Evolutionary conservation across 2,113 vertebrate species (phyloP), one percentile per base, ranked within the genome.

Genomic region (Pollachius pollachius): DNA sequence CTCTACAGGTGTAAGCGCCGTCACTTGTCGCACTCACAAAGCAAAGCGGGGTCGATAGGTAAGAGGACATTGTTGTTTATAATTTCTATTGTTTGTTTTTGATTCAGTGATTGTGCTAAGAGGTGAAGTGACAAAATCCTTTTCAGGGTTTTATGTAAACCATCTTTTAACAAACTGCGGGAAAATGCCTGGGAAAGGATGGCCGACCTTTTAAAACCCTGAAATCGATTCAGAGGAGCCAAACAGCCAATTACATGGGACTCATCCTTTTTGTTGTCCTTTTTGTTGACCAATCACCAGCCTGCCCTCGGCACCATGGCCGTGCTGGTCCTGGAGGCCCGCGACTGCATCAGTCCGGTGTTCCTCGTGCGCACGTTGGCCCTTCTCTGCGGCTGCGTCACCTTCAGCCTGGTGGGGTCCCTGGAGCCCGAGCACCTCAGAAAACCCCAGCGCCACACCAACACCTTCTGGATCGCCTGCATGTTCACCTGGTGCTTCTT

Each of bases 401-500:
- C 91, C 21, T 89, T 94, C 84, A 92, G 91, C 70, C 84, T 94
- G 18, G 87, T 79, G 56, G 75, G 83, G 16, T 82, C 81, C 0
- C 48, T 70, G 52, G 64, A 60, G 0, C 0, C 0, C 23, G 30
- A 60, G 0, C 30, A 73, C 0, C 2, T 48, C 1, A 11, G 13
- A 25, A 1, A 8, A 4, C 1, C 6, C 0, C 0, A 2, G 1
- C 1, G 8, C 7, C 3, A 52, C 5, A 0, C 3, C 12, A 1
- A 0, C 30, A 73, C 19, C 0, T 87, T 86, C 57, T 30, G 16
- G 81, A 65, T 34, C 69, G 88, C 81, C 81, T 91, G 91, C 83
- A 91, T 92, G 90, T 87, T 87, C 48, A 85, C 74, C 76, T 94
- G 92, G 92, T 91, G 92, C 77, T 84, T 90, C 75, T 93, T 91